Evolutionary conservation across 2,113 vertebrate species (phyloP), one percentile per base, ranked within the genome.

Genomic region (Balaeniceps rex): DNA sequence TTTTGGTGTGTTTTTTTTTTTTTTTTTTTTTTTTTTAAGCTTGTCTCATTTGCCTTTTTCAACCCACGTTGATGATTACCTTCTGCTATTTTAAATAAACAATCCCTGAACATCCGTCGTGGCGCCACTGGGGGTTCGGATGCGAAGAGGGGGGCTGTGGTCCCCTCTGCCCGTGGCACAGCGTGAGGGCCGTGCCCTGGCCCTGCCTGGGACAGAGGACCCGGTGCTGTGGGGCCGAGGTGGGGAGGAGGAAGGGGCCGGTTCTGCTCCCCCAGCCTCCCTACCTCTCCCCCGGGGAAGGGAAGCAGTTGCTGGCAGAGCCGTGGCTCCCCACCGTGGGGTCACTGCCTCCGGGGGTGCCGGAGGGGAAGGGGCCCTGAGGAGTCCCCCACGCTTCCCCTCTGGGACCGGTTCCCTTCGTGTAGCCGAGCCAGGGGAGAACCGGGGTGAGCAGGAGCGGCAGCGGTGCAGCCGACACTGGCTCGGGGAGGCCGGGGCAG

Each of bases 51-150:
- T 84, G 91, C 90, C 87, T 91, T 86, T 46, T 85, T 78, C 34
- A 34, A 28, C 61, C 19, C 57, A 21, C 54, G 70, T 93, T 92
- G 47, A 22, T 22, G 31, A 12, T 92, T 38, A 51, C 75, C 90
- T 80, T 42, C 33, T 54, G 60, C 87, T 86, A 6, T 90, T 94
- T 87, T 88, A 66, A 98, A 92, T 98, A 97, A 98, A 98, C 44
- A 58, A 11, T 75, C 70, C 65, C 63, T 83, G 29, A 76, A 49
- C 33, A 12, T 12, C 71, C 38, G 3, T 42, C 2, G 12, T 34
- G 60, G 23, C 31, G 42, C 4, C 10, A 5, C 13, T 3, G 11
- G 51, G 71, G 23, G 33, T 11, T 52, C 6, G 5, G 47, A 19
- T 0, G 8, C 2, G 1, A 6, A 6, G 40, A 6, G 25, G 8